Base-by-base conservation (phyloP, 2,113 vertebrate genomes). In the Phrynocephalus versicolor region DNA sequence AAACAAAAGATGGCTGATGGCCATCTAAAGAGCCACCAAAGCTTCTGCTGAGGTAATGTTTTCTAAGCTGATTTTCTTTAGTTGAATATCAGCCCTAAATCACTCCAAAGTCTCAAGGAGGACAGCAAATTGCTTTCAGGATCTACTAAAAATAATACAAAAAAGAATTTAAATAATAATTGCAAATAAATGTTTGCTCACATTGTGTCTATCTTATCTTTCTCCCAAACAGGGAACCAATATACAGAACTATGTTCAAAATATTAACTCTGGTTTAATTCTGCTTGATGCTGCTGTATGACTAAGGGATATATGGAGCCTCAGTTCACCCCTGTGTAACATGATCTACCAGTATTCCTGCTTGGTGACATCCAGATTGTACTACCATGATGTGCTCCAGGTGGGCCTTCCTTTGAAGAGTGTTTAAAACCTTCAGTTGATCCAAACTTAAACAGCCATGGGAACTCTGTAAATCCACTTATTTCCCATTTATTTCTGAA, bases 31-130 rank as follows among this genome's bases (percentile, higher is more conserved):
- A 79, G 23, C 57, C 57, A 27, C 21, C 45, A 45, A 67, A 6
- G 16, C 74, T 70, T 58, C 33, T 7, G 1, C 19, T 21, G 7
- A 39, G 86, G 64, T 0, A 0, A 1, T 0, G n/a, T 30, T 76
- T 84, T 57, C 23, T 10, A 35, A 75, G 25, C 3, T 3, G 5
- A 39, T 58, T 35, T 58, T 58, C 30, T 58, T 18, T 19, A 37
- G 15, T 60, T 19, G n/a, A 62, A 25, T 64, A 65, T 2, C 30
- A 67, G 55, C 21, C n/a, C 65, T 58, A 67, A 39, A 57, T 55
- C n/a, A 18, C 69, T 35, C 10, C 41, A 27, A 77, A 1, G 4
- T 37, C 57, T 39, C 33, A 72, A 18, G 37, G 16, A 19, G 23
- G n/a, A 33, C 37, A 69, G 27, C 39, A 84, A 41, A 33, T 72